These are phyloP conservation scores for Sciurus vulgaris DNA, from an alignment of 2,797 vertebrate genomes.

Conservation along the genomic window DNA sequence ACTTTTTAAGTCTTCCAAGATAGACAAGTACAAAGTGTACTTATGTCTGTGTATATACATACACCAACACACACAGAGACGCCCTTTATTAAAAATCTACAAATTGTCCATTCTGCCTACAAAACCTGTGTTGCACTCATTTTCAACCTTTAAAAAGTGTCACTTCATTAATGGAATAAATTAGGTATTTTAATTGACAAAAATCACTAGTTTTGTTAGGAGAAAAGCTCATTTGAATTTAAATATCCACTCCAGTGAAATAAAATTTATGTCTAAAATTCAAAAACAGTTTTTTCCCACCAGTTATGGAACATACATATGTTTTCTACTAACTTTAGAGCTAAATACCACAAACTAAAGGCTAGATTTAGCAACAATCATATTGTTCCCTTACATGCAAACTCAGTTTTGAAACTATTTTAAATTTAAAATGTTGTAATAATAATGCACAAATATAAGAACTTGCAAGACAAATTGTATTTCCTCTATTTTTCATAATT, in stretches of 20 bases:
- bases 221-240: conserved; percentile 35
- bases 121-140: conserved; percentile 75
- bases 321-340: conserved; percentile 63
- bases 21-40: conserved; percentile 65
- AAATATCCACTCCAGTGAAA: conserved; percentile 60
- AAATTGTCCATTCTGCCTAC: conserved; percentile 62
- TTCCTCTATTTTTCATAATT: conserved; percentile 71
- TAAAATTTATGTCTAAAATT: conserved; percentile 72
- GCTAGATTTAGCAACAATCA: not conserved
- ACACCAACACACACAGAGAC: not conserved
- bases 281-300: conserved; percentile 52
- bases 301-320: conserved; percentile 12
- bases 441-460: conserved; percentile 79
- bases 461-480: conserved; percentile 61
- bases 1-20: conserved; percentile 75
- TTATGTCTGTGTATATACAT: not conserved
- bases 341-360: not conserved
- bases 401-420: conserved; percentile 74
- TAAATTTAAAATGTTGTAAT: conserved; percentile 78
- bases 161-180: conserved; percentile 64
- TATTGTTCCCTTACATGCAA: conserved; percentile 30
- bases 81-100: conserved; percentile 46
- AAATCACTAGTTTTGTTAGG: conserved; percentile 50
- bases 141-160: conserved; percentile 70
- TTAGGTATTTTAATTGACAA: conserved; percentile 80